Evolutionary conservation across 2,113 vertebrate genomes (phyloP).

Genomic region (Notiomystis cincta): DNA sequence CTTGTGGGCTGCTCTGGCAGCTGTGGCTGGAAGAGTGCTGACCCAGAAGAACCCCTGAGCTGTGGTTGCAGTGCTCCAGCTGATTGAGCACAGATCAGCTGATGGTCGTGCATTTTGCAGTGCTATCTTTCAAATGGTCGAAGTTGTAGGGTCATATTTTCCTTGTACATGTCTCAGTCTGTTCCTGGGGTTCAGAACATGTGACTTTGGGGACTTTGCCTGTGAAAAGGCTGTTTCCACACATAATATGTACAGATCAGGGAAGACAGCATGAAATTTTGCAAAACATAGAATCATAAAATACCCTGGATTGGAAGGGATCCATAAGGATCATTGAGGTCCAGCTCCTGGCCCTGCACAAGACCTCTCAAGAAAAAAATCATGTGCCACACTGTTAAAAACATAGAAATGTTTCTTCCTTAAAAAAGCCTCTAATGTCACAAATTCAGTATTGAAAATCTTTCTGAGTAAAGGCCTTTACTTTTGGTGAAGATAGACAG

Average conservation of each 20-base stretch:
- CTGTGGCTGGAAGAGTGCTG: neutral
- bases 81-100: neutral
- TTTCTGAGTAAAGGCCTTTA: neutral
- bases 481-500: neutral
- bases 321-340: neutral
- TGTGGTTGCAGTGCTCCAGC: neutral
- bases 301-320: neutral
- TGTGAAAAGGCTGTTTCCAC: neutral
- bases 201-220: neutral
- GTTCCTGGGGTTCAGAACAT: neutral
- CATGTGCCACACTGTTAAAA: neutral
- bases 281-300: neutral
- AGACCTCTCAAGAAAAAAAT: neutral
- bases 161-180: neutral
- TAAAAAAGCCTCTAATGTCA: neutral
- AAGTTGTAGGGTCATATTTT: neutral
- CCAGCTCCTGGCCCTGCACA: neutral
- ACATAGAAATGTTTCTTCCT: neutral
- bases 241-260: neutral
- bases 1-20: neutral
- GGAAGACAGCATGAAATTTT: neutral
- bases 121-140: neutral
- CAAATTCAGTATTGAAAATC: neutral
- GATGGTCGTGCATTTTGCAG: neutral
- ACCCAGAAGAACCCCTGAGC: neutral